Evolutionary conservation across 2,888 invertebrate species (phyloP).

Genomic region (Sphaerophoria taeniata): DNA sequence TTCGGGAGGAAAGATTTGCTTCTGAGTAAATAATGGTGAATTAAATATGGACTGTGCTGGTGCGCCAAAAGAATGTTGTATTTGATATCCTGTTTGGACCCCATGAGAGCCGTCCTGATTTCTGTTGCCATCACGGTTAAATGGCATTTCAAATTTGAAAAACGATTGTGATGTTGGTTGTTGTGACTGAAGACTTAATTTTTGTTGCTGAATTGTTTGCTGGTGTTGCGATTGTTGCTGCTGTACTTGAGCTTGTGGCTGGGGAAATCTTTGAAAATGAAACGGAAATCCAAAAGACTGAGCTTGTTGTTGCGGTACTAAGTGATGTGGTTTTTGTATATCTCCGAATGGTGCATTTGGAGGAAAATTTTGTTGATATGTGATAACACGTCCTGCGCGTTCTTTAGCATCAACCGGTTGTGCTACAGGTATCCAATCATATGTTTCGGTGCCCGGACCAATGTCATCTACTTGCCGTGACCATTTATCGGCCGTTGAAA

Average conservation of each 20-base stretch:
- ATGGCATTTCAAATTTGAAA: constrained; percentile 82
- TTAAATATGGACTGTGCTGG: constrained; percentile 79
- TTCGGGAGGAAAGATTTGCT: constrained; percentile 79
- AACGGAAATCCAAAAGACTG: constrained; percentile 80
- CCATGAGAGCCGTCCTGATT: constrained; percentile 74
- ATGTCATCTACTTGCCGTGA: constrained; percentile 80
- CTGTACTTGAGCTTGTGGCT: constrained; percentile 68
- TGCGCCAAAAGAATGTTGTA: constrained; percentile 80
- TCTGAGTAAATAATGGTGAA: constrained; percentile 79
- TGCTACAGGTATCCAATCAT: constrained; percentile 85
- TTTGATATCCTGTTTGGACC: constrained; percentile 82
- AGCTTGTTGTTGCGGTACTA: constrained; percentile 61
- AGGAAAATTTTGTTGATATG: constrained; percentile 80
- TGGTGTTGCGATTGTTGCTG: constrained; percentile 75
- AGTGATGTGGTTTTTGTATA: constrained; percentile 75
- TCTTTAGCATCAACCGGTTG: constrained; percentile 80
- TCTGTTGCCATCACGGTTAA: constrained; percentile 61
- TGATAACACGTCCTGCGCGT: constrained; percentile 81
- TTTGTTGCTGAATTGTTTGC: constrained; percentile 70
- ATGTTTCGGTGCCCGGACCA: constrained; percentile 77
- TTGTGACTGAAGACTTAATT: constrained; percentile 75
- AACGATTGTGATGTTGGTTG: constrained; percentile 82
- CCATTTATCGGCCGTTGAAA: constrained; percentile 79
- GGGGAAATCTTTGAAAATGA: constrained; percentile 79
- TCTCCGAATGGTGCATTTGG: constrained; percentile 80